A percentile compares a stretch with the other conserved stretches of the same genome.
Conservation (phyloP, 2,888 invertebrate species). For the Papilio gigon region DNA sequence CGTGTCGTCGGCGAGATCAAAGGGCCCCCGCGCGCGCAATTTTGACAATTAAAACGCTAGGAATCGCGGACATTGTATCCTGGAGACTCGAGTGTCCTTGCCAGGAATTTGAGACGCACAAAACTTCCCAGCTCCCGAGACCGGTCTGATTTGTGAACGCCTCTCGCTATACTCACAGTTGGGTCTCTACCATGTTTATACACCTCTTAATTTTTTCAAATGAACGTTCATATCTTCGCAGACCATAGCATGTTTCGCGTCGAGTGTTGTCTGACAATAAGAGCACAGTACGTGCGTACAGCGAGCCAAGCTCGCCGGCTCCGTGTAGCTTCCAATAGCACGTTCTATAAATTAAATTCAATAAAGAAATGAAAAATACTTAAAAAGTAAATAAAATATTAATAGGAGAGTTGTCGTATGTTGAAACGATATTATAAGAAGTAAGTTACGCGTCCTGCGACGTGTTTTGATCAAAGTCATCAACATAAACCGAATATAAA, state of each 20-base stretch:
- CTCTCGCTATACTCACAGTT: conserved; percentile 46
- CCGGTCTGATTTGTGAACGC: conserved; percentile 68
- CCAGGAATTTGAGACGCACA: conserved; percentile 70
- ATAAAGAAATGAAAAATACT: too few relatives aligned
- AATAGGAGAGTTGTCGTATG: too few relatives aligned
- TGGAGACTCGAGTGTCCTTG: conserved; percentile 70
- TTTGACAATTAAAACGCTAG: conserved; percentile 80
- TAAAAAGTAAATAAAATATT: too few relatives aligned
- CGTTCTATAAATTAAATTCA: too few relatives aligned
- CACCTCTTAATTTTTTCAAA: conserved; percentile 52
- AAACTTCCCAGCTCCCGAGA: conserved; percentile 50
- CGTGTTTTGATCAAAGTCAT: background rate
- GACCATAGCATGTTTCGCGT: background rate
- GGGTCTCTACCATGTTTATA: conserved; percentile 48
- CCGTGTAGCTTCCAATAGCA: too few relatives aligned
- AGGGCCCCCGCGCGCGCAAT: conserved; percentile 63
- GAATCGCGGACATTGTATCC: conserved; percentile 70
- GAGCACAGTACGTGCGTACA: background rate
- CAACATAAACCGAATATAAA: conserved; percentile 2
- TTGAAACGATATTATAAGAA: background rate
- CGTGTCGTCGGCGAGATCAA: conserved; percentile 59
- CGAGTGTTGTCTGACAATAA: conserved; percentile 5
- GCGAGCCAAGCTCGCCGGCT: background rate
- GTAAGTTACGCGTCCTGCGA: background rate
- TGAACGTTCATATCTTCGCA: conserved; percentile 18